These are phyloP conservation scores for Labeo calbasu DNA, from an alignment of 2,797 vertebrate genomes.

Conservation along the genomic window DNA sequence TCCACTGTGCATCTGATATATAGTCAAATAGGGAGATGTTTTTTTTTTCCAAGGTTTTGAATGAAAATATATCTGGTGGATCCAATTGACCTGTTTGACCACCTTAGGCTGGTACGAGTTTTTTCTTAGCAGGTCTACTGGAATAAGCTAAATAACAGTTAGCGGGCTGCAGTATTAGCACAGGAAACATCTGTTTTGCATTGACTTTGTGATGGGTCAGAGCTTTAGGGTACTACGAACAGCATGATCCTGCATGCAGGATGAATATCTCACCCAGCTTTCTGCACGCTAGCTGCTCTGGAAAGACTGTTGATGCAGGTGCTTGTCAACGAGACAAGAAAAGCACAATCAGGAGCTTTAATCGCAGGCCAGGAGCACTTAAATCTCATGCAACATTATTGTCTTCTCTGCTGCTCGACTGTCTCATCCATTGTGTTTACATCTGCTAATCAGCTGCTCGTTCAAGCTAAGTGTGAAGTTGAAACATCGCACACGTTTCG, in stretches of 20 bases:
- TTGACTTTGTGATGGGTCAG: conserved; percentile 63
- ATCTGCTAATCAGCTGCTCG: conserved; percentile 15
- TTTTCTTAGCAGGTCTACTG: background rate
- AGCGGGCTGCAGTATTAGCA: background rate
- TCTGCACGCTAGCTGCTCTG: conserved; percentile 46
- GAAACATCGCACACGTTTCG: background rate
- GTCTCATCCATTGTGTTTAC: background rate
- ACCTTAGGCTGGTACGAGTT: background rate
- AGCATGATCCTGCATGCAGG: conserved; percentile 59
- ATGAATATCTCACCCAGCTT: conserved; percentile 49
- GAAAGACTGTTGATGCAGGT: conserved; percentile 64
- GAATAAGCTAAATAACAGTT: background rate
- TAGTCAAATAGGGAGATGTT: background rate
- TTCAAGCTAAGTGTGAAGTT: background rate
- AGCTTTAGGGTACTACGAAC: conserved; percentile 51
- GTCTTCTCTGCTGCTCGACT: background rate
- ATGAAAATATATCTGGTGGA: background rate
- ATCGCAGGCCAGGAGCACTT: conserved; percentile 19
- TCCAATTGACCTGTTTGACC: background rate
- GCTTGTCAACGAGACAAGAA: conserved; percentile 55
- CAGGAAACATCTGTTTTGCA: conserved; percentile 60
- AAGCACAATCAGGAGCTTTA: conserved; percentile 35
- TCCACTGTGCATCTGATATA: background rate
- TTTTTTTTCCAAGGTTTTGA: background rate
- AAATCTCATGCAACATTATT: background rate